These are phyloP conservation scores for Oncorhynchus tshawytscha DNA, from an alignment of 2,113 vertebrate genomes.

Conservation along the genomic window DNA sequence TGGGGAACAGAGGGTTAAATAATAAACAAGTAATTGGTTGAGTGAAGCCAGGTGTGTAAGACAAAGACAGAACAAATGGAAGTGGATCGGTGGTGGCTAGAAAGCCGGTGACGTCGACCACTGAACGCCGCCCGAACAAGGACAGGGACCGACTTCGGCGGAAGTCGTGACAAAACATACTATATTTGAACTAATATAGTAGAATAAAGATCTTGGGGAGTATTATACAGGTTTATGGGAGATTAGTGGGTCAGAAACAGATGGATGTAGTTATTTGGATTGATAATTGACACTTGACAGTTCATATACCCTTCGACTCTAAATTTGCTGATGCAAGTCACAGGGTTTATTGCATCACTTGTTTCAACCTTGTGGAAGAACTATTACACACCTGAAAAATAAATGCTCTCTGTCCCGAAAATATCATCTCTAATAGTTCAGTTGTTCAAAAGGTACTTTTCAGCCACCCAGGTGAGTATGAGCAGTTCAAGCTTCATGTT, in stretches of 20 bases:
- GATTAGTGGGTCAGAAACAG: constrained; percentile 47
- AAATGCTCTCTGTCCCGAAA: background rate
- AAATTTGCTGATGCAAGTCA: background rate
- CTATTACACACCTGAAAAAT: background rate
- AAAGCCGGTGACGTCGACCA: no score
- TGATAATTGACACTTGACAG: background rate
- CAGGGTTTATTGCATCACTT: background rate
- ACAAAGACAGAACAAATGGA: no score
- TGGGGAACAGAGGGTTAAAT: no score
- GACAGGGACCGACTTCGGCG: no score
- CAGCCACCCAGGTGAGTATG: background rate
- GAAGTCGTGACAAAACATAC: constrained; percentile 10
- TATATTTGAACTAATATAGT: constrained; percentile 41
- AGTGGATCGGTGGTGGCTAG: no score
- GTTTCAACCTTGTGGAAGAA: background rate
- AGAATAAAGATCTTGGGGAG: constrained; percentile 47
- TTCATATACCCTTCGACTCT: background rate
- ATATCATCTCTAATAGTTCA: background rate
- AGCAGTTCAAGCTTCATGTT: background rate
- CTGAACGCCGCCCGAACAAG: no score
- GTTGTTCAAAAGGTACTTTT: background rate
- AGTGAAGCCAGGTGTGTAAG: no score
- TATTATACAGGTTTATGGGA: constrained; percentile 47
- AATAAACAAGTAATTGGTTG: no score
- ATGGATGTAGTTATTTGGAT: constrained; percentile 11